Conservation (phyloP, 2,797 vertebrate species). For the Cottoperca gobio region DNA sequence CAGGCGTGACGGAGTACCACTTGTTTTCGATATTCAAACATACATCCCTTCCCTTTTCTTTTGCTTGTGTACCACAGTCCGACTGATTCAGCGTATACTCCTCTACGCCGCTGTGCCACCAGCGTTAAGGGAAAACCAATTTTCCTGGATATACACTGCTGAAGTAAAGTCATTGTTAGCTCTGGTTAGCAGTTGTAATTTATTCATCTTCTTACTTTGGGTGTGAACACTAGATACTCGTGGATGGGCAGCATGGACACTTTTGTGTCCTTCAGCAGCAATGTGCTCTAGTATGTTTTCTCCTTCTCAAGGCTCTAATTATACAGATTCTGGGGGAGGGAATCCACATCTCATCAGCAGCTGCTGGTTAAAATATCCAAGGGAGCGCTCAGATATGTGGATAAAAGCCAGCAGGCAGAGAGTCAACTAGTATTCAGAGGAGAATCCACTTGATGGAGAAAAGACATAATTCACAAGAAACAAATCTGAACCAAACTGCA, state of each 20-base stretch:
- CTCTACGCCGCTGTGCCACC: constrained; percentile 13
- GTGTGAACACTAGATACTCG: constrained; percentile 8
- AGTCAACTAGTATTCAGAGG: constrained; percentile 29
- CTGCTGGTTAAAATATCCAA: constrained; percentile 64
- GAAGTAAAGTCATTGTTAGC: constrained; percentile 27
- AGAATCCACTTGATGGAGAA: constrained; percentile 14
- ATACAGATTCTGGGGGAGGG: constrained; percentile 40
- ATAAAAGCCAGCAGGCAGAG: constrained; percentile 50
- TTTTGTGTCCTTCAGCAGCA: constrained; percentile 44
- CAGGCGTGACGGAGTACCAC: constrained; percentile 12
- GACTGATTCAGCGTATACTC: constrained; percentile 29
- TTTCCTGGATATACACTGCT: constrained; percentile 37
- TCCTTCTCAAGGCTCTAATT: constrained; percentile 57
- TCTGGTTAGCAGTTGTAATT: constrained; percentile 38
- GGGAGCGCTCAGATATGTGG: constrained; percentile 55
- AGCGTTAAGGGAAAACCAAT: constrained; percentile 5
- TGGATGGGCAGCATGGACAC: constrained; percentile 35
- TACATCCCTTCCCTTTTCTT: constrained; percentile 20
- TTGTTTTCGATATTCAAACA: constrained; percentile 53
- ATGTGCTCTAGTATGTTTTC: constrained; percentile 38
- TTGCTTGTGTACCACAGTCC: constrained; percentile 15
- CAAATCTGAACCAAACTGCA: constrained; percentile 3
- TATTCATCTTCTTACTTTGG: constrained; percentile 38
- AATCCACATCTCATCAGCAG: constrained; percentile 59
- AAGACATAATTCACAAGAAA: constrained; percentile 21